phyloP scores from a whole-genome alignment of 2,888 invertebrate genomes.

The Gryllus longicercus region DNA sequence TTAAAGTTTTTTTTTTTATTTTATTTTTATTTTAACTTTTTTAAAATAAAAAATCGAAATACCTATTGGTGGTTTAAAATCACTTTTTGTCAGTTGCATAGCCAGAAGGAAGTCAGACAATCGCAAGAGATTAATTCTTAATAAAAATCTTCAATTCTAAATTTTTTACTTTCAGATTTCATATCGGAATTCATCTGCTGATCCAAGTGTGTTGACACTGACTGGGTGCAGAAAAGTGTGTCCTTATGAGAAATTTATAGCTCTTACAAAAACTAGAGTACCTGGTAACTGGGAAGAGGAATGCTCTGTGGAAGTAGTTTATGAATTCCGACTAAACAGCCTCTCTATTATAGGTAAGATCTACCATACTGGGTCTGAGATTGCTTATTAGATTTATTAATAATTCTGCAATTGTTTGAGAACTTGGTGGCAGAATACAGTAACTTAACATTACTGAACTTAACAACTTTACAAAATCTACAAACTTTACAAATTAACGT shows the following conservation, averaged over 20 bases:
- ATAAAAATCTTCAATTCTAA: background rate
- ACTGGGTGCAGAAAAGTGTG: slow-evolving; percentile 65
- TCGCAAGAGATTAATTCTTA: background rate
- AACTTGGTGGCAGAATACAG: too few species aligned
- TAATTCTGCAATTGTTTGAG: too few species aligned
- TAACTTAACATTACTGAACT: too few species aligned
- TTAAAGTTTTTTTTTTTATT: too few species aligned
- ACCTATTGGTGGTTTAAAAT: too few species aligned
- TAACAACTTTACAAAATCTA: too few species aligned
- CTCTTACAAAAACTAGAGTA: slow-evolving; percentile 58
- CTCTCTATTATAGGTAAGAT: slow-evolving; percentile 28
- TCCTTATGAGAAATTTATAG: slow-evolving; percentile 57
- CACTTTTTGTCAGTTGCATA: too few species aligned
- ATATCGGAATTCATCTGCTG: slow-evolving; percentile 63
- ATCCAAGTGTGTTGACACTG: slow-evolving; percentile 58
- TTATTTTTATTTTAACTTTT: too few species aligned
- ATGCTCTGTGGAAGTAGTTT: slow-evolving; percentile 48
- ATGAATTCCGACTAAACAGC: slow-evolving; percentile 21
- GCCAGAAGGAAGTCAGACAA: too few species aligned
- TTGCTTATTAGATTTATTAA: too few species aligned
- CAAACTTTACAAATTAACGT: too few species aligned
- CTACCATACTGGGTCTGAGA: background rate
- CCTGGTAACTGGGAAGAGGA: slow-evolving; percentile 65
- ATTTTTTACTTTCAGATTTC: slow-evolving; percentile 49
- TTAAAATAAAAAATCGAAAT: too few species aligned